Evolutionary conservation across 2,888 invertebrate genomes (phyloP).

Genomic region (Lomographa bimaculata): DNA sequence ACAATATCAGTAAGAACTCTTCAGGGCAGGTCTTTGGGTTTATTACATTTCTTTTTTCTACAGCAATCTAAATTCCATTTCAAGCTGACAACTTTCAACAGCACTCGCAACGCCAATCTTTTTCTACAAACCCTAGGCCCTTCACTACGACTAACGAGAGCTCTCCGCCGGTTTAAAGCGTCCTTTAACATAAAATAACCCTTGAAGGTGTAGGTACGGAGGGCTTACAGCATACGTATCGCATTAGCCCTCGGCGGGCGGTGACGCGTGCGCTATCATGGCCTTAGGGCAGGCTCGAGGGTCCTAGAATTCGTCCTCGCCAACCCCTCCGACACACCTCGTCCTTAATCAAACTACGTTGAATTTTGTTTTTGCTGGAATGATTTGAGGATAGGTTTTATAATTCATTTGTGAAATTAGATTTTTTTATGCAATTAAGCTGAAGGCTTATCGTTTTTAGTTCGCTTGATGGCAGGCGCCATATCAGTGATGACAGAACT

Average conservation of each 20-base stretch:
- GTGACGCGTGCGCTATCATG: constrained; percentile 60
- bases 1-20: too few relatives aligned
- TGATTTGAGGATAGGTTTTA: too few relatives aligned
- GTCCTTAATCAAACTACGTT: constrained; percentile 53
- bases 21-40: too few relatives aligned
- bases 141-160: constrained; percentile 24
- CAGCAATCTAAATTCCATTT: too few relatives aligned
- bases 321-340: constrained; percentile 42
- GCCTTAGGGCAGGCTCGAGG: constrained; percentile 37
- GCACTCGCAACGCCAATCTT: constrained; percentile 20
- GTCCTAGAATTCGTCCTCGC: constrained; percentile 37
- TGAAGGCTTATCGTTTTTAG: too few relatives aligned
- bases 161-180: constrained; percentile 30
- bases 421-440: too few relatives aligned
- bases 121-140: too few relatives aligned
- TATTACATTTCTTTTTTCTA: too few relatives aligned
- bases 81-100: constrained; percentile 17
- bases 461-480: too few relatives aligned
- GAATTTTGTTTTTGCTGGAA: too few relatives aligned
- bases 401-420: too few relatives aligned
- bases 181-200: constrained; percentile 34
- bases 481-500: too few relatives aligned
- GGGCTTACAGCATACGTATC: constrained; percentile 36
- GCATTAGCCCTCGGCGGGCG: constrained; percentile 39
- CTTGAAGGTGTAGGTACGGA: constrained; percentile 38